Percentiles rank a stretch among this genome's conserved stretches.
Conservation (phyloP, 2,888 invertebrate genomes). For the Eumacrocentrus americanus region DNA sequence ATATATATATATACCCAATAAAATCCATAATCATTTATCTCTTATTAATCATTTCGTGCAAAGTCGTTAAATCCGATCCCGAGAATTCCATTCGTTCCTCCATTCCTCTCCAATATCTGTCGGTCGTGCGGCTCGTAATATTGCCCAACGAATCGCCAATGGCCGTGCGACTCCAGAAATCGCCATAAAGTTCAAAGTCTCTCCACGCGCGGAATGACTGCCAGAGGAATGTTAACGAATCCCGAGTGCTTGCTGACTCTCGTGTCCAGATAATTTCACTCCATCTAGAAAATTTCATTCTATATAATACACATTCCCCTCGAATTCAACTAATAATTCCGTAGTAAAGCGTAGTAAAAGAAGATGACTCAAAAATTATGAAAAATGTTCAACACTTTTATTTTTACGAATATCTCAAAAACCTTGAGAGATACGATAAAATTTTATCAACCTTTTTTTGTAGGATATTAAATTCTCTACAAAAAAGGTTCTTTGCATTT, state of each 20-base stretch:
- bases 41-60: background rate
- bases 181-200: conserved; percentile 8
- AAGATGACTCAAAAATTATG: background rate
- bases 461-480: too few species aligned
- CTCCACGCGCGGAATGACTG: conserved; percentile 1
- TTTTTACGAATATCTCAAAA: too few species aligned
- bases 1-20: too few species aligned
- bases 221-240: conserved; percentile 8
- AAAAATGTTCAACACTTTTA: background rate
- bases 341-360: background rate
- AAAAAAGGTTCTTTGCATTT: too few species aligned
- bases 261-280: background rate
- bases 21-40: background rate
- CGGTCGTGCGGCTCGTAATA: background rate
- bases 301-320: too few species aligned
- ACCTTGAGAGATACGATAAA: too few species aligned
- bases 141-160: conserved; percentile 5
- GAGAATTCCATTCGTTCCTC: background rate
- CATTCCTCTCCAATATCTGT: conserved; percentile 3
- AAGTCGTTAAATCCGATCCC: background rate
- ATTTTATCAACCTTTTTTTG: too few species aligned
- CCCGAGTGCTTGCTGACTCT: background rate
- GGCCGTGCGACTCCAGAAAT: background rate
- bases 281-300: too few species aligned
- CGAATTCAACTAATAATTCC: too few species aligned